phyloP scores from a whole-genome alignment of 2,797 vertebrate species.

The Alauda arvensis region DNA sequence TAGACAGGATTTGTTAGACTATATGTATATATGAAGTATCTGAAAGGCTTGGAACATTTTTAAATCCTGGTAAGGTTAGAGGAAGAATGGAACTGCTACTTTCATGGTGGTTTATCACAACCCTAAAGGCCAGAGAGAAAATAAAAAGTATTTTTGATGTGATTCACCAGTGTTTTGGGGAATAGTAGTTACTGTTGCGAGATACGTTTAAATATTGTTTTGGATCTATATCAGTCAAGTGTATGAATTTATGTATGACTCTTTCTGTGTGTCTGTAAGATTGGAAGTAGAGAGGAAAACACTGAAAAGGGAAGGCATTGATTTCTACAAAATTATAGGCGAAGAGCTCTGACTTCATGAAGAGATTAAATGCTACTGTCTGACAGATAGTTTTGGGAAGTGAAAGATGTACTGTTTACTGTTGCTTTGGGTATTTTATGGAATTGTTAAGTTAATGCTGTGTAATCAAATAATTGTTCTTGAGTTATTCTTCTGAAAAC shows the following conservation, averaged over 20 bases:
- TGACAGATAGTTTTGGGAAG: background rate
- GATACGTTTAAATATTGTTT: background rate
- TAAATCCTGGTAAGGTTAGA: background rate
- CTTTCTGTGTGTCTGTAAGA: background rate
- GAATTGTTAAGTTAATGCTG: background rate
- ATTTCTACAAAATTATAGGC: background rate
- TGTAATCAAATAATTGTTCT: background rate
- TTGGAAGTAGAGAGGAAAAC: background rate
- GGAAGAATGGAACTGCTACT: background rate
- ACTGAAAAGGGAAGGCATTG: background rate
- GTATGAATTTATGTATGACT: background rate
- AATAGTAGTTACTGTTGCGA: background rate
- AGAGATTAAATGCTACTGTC: background rate
- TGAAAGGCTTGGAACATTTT: background rate
- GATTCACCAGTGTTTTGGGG: background rate
- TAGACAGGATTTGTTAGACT: background rate
- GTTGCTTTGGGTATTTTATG: background rate
- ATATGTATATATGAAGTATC: background rate
- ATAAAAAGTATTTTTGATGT: background rate
- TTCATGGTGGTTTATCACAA: background rate
- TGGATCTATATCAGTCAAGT: background rate
- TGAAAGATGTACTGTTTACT: background rate
- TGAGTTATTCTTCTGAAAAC: background rate
- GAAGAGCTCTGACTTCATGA: background rate
- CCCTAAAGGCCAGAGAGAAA: background rate